Evolutionary conservation across 2,797 vertebrate species (phyloP), one percentile per base, ranked within the genome.

Genomic region (Lindbergichthys nudifrons): DNA sequence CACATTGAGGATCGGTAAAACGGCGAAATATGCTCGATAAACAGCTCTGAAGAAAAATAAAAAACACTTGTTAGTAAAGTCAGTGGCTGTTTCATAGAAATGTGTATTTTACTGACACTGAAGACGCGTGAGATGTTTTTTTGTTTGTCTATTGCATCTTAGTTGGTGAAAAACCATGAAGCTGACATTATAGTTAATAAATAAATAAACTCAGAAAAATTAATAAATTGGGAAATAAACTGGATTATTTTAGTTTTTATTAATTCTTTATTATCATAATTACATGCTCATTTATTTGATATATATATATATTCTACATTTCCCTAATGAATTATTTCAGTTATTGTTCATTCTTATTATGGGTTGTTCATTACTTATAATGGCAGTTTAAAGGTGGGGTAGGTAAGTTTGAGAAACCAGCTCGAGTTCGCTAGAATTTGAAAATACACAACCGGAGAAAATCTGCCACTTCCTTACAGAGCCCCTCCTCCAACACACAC

Each of bases 1-100:
- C 64, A 68, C 70, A n/a, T 10, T 4, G 30, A 18, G 12, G 6
- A 13, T 3, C 9, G 21, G 23, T 45, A 14, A 62, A 65, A 47
- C 5, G 75, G 63, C 21, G 32, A 41, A 72, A 48, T 18, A 50
- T 12, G 54, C 50, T 26, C 26, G 56, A 23, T 53, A 39, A 65
- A 26, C 10, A 12, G n/a, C 54, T 60, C 30, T 11, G 4, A 6
- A 32, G 64, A 16, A 50, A 9, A 9, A 18, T 46, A 11, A 18
- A 18, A 15, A 36, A 58, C 42, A 18, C 15, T 9, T 1, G 5
- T 30, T 2, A 10, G 16, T 26, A 8, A 36, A 36, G 32, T 36
- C 32, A 19, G 19, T 39, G 47, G 36, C n/a, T 23, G 36, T 15
- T 61, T 61, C 14, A 16, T 12, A 23, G 10, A 23, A 8, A 2